These are phyloP conservation scores for Oscarella lobularis DNA, from an alignment of 37 sponge, comb jelly and placozoan species.

Conservation along the genomic window DNA sequence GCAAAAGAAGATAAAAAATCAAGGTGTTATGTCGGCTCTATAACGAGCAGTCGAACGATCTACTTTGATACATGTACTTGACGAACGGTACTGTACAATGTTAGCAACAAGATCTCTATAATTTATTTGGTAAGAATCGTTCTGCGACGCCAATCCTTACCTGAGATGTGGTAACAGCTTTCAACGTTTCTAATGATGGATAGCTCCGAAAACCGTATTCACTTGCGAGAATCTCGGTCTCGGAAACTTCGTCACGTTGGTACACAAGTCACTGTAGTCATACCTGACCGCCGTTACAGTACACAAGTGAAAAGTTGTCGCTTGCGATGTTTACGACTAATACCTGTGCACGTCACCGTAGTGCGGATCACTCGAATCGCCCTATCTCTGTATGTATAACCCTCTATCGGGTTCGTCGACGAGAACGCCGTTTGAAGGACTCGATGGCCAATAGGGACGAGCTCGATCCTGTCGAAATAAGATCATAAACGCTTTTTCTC, in stretches of 20 bases:
- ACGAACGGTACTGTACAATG: too few relatives aligned
- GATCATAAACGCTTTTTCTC: too few relatives aligned
- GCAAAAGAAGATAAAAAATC: too few relatives aligned
- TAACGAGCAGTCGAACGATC: too few relatives aligned
- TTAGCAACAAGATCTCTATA: too few relatives aligned
- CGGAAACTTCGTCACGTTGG: constrained; percentile 74
- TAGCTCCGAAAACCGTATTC: constrained; percentile 94
- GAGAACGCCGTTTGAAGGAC: constrained; percentile 74
- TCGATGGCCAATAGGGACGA: constrained; percentile 76
- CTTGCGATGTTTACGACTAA: too few relatives aligned
- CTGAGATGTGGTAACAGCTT: constrained; percentile 15
- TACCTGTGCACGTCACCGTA: constrained; percentile 90
- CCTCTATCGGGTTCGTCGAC: constrained; percentile 27
- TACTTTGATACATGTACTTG: too few relatives aligned
- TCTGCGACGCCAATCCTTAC: too few relatives aligned
- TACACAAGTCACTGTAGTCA: constrained; percentile 66
- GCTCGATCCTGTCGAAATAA: constrained; percentile 58
- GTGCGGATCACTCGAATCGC: constrained; percentile 30
- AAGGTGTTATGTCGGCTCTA: too few relatives aligned
- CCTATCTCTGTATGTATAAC: constrained; percentile 76
- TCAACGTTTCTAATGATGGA: constrained; percentile 60
- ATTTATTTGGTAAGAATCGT: too few relatives aligned
- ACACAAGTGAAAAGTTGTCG: too few relatives aligned
- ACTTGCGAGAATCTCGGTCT: constrained; percentile 81
- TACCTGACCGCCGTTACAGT: too few relatives aligned